Conservation (phyloP, 2,113 vertebrate species). For the Eidolon helvum region DNA sequence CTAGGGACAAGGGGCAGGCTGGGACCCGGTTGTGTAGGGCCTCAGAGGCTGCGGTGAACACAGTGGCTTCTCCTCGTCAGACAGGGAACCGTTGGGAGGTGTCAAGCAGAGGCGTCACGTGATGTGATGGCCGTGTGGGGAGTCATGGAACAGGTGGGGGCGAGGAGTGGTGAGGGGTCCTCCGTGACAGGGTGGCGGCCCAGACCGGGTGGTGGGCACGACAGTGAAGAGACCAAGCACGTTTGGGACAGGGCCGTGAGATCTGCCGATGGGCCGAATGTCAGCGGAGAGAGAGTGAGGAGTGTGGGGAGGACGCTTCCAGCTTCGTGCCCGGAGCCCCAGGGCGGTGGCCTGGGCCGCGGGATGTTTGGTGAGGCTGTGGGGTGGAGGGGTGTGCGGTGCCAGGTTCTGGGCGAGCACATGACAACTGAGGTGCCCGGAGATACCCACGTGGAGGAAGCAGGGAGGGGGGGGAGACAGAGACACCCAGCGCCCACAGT, state of each 20-base stretch:
- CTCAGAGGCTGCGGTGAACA: accelerated
- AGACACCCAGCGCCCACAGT: accelerated
- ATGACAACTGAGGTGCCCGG: accelerated
- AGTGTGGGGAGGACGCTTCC: accelerated
- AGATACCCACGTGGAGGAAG: accelerated
- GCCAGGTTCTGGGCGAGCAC: background rate
- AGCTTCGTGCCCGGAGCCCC: background rate
- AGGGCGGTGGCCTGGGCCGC: accelerated
- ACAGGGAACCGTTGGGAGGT: accelerated
- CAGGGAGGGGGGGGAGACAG: background rate
- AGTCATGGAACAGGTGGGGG: background rate
- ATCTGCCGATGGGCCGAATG: background rate
- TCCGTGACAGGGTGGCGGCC: accelerated
- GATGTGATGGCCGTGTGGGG: background rate
- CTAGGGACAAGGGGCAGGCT: background rate
- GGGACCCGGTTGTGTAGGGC: background rate
- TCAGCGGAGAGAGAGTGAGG: background rate
- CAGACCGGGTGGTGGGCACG: background rate
- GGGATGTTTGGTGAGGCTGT: background rate
- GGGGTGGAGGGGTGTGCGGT: accelerated
- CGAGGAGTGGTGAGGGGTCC: background rate
- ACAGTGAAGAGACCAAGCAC: accelerated
- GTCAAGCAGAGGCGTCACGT: background rate
- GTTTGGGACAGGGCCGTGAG: background rate
- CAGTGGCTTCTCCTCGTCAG: background rate